Percentiles rank a stretch among this genome's conserved stretches.
phyloP scores from a whole-genome alignment of 1,140 invertebrate genomes.

The Procambarus virginalis region DNA sequence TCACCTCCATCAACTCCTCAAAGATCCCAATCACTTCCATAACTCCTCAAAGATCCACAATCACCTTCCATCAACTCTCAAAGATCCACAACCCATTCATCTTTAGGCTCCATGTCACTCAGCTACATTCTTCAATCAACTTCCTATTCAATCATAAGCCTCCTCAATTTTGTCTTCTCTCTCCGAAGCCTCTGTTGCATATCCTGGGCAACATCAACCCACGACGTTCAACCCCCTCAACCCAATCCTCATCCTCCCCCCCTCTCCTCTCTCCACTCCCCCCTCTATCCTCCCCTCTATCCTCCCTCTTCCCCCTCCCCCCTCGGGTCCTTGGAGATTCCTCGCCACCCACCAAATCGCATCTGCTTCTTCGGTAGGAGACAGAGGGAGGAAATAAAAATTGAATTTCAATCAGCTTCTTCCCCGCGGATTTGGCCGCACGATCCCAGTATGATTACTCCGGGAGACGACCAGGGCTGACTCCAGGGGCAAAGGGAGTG shows the following conservation, averaged over 20 bases:
- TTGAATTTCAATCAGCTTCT: conserved; percentile 60
- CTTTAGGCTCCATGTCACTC: too few species aligned
- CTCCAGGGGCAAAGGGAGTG: not conserved
- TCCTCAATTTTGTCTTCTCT: not conserved
- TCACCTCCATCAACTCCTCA: too few species aligned
- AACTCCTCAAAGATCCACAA: too few species aligned
- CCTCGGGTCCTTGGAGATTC: conserved; percentile 26
- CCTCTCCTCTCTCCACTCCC: not conserved
- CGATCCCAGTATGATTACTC: conserved; percentile 56
- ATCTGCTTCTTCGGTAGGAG: conserved; percentile 42
- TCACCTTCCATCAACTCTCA: too few species aligned
- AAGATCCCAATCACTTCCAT: too few species aligned
- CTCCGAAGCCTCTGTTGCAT: too few species aligned
- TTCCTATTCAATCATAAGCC: too few species aligned
- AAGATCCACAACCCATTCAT: too few species aligned
- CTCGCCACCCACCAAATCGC: conserved; percentile 51
- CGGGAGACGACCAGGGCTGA: not conserved
- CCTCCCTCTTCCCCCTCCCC: not conserved
- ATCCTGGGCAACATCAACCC: too few species aligned
- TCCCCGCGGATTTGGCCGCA: conserved; percentile 51
- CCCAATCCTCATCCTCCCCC: not conserved
- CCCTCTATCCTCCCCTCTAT: not conserved
- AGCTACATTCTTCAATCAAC: too few species aligned
- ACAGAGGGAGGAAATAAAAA: conserved; percentile 58
- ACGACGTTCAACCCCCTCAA: too few species aligned